These are phyloP conservation scores for Calephelis nemesis DNA, from an alignment of 1,140 invertebrate species.

Conservation along the genomic window DNA sequence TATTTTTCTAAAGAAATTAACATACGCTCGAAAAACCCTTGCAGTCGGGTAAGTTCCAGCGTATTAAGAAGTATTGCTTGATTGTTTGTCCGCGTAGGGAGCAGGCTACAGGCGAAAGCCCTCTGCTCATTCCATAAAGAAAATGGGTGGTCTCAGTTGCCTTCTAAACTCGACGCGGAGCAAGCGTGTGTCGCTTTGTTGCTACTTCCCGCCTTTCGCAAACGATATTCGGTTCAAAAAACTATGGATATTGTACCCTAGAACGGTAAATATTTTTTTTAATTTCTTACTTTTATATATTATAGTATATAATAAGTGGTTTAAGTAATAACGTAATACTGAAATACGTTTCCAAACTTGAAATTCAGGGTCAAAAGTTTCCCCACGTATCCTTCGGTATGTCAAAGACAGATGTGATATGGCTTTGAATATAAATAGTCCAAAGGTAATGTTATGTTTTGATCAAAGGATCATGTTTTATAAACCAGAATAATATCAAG, in stretches of 20 bases:
- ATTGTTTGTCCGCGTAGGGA: no score
- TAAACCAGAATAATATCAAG: no score
- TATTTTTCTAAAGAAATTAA: no score
- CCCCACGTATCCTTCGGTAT: constrained; percentile 22
- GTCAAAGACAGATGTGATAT: constrained; percentile 8
- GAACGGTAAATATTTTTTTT: constrained; percentile 45
- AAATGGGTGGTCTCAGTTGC: constrained; percentile 48
- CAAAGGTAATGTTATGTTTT: not conserved
- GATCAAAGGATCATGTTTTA: not conserved
- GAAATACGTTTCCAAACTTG: constrained; percentile 19
- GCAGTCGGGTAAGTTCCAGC: no score
- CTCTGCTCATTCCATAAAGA: constrained; percentile 38
- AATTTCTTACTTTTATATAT: constrained; percentile 14
- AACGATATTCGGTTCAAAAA: constrained; percentile 29
- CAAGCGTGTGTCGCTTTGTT: constrained; percentile 28
- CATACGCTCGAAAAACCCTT: no score
- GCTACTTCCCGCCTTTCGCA: constrained; percentile 43
- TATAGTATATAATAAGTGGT: not conserved
- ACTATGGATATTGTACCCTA: constrained; percentile 58
- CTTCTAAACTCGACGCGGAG: constrained; percentile 30
- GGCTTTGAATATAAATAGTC: constrained; percentile 12
- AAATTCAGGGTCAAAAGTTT: constrained; percentile 23
- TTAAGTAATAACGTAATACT: constrained; percentile 4
- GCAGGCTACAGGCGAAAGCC: constrained; percentile 13
- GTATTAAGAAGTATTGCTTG: no score